Conservation (phyloP, 2,888 invertebrate genomes). For the Macaria notata region DNA sequence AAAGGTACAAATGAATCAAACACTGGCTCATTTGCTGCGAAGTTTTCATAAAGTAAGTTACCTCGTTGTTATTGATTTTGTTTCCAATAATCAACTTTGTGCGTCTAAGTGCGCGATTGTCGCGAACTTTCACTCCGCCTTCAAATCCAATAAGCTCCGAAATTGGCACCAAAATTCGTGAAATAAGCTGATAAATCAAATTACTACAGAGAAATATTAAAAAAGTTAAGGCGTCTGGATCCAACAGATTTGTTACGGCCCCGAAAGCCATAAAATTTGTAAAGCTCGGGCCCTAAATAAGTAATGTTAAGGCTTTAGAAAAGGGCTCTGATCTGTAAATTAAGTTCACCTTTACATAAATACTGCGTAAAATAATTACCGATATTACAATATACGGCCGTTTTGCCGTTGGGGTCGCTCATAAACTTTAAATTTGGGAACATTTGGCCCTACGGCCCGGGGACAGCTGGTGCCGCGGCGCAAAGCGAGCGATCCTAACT, state of each 20-base stretch:
- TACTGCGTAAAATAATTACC: conserved; percentile 39
- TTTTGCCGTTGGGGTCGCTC: conserved; percentile 45
- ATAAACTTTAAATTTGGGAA: conserved; percentile 62
- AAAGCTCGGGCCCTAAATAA: conserved; percentile 25
- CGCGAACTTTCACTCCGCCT: conserved; percentile 3
- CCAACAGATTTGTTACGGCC: conserved; percentile 22
- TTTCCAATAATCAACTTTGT: background rate
- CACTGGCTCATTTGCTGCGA: too few relatives aligned
- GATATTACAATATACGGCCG: conserved; percentile 40
- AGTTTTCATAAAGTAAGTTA: too few relatives aligned
- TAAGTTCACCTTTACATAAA: conserved; percentile 37
- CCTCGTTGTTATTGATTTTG: background rate
- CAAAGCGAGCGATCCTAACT: conserved; percentile 24
- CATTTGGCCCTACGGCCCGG: conserved; percentile 54
- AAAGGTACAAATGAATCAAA: too few relatives aligned
- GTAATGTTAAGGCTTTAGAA: conserved; percentile 28
- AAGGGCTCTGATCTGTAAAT: conserved; percentile 32
- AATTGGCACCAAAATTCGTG: conserved; percentile 10
- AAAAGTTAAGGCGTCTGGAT: conserved; percentile 17
- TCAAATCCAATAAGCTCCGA: conserved; percentile 8
- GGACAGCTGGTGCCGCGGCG: conserved; percentile 50
- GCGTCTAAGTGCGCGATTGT: conserved; percentile 3
- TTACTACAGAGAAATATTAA: conserved; percentile 19
- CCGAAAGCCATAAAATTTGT: conserved; percentile 23
- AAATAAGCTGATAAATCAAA: conserved; percentile 17